Evolutionary conservation across 2,113 vertebrate species (phyloP).

Genomic region (Nicator chloris): DNA sequence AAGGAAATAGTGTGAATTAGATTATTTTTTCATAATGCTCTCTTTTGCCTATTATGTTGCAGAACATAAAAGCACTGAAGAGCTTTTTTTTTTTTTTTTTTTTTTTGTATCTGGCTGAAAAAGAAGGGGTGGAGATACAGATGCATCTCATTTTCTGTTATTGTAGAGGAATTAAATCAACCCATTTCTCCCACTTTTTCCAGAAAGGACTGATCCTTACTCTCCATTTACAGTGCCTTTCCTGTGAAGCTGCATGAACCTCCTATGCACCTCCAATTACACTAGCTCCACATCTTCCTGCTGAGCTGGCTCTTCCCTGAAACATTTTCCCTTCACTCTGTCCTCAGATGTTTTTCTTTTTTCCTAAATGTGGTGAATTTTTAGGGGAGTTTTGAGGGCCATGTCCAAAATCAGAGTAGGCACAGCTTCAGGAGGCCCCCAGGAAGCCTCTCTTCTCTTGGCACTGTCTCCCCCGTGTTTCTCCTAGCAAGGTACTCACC

Average conservation of each 20-base stretch:
- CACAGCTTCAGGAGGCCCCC: background rate
- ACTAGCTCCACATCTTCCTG: background rate
- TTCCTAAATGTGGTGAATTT: background rate
- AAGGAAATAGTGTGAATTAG: background rate
- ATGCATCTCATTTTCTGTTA: background rate
- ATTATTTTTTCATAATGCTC: background rate
- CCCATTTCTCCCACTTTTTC: background rate
- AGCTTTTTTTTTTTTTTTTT: background rate
- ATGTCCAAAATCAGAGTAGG: fast-evolving
- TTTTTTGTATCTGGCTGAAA: background rate
- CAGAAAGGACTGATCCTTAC: background rate
- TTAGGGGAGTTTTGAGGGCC: background rate
- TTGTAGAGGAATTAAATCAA: background rate
- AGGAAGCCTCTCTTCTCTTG: background rate
- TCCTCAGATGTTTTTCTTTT: fast-evolving
- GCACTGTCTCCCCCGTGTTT: background rate
- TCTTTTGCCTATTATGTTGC: background rate
- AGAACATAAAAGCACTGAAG: background rate
- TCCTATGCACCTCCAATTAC: background rate
- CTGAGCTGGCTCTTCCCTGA: background rate
- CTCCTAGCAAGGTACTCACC: background rate
- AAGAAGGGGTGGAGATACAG: background rate
- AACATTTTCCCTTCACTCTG: background rate
- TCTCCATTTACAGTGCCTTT: background rate
- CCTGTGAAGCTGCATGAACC: background rate